Conservation (phyloP, 1,140 invertebrate genomes). For the Bombus difficillimus region DNA sequence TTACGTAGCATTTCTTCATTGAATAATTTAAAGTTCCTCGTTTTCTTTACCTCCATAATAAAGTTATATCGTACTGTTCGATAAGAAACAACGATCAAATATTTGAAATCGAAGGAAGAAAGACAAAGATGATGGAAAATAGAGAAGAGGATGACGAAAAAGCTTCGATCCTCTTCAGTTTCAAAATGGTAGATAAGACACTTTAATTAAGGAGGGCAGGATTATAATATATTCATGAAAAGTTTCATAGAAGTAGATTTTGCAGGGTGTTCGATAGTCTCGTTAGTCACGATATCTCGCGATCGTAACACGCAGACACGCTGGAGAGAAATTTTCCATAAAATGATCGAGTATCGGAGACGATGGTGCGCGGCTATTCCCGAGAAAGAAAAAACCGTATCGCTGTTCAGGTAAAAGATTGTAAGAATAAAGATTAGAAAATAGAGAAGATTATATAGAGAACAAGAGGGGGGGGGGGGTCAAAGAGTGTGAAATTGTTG, state of each 20-base stretch:
- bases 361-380: not conserved
- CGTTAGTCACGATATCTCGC: not conserved
- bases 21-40: too few relatives aligned
- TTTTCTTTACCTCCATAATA: too few relatives aligned
- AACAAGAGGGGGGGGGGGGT: slow-evolving; percentile 30
- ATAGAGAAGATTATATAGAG: slow-evolving; percentile 43
- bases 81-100: too few relatives aligned
- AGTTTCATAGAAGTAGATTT: not conserved
- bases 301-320: slow-evolving; percentile 6
- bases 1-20: too few relatives aligned
- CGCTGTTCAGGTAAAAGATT: not conserved
- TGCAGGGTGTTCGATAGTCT: not conserved
- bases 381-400: slow-evolving; percentile 10
- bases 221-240: not conserved
- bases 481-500: slow-evolving; percentile 39
- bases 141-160: too few relatives aligned
- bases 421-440: slow-evolving; percentile 32
- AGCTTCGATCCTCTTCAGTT: too few relatives aligned
- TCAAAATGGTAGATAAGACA: too few relatives aligned
- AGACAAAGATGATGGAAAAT: too few relatives aligned
- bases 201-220: too few relatives aligned
- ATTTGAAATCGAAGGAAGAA: too few relatives aligned
- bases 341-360: not conserved
- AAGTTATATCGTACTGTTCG: too few relatives aligned
- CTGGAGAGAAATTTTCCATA: not conserved